phyloP scores from a whole-genome alignment of 1,140 invertebrate genomes.

The Bactericera cockerelli region DNA sequence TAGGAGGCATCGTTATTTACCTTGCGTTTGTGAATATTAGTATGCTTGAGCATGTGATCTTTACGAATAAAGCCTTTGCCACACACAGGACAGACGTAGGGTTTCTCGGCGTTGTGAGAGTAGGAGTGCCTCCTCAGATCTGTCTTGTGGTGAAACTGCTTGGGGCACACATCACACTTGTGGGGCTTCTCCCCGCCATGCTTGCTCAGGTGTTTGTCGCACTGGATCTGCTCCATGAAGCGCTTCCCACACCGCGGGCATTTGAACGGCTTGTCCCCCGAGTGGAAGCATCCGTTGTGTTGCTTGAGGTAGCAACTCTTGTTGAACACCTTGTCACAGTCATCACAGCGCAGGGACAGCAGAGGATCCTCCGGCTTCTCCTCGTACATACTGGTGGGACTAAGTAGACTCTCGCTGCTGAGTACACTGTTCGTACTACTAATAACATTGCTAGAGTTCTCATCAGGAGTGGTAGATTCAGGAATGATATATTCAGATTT shows the following conservation, averaged over 20 bases:
- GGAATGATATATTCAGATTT: background rate
- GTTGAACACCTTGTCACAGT: constrained; percentile 71
- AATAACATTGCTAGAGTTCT: background rate
- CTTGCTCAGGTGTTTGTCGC: constrained; percentile 53
- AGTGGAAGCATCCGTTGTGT: constrained; percentile 78
- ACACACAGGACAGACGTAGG: constrained; percentile 63
- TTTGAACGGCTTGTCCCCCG: constrained; percentile 69
- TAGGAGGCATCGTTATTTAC: too few species aligned
- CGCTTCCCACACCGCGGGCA: constrained; percentile 70
- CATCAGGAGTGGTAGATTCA: background rate
- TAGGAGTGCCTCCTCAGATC: constrained; percentile 68
- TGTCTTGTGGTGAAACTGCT: constrained; percentile 82
- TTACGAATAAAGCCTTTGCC: constrained; percentile 79
- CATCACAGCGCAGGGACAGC: constrained; percentile 44
- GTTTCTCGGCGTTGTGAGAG: constrained; percentile 60
- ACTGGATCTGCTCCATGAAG: constrained; percentile 47
- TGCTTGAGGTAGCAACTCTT: constrained; percentile 76
- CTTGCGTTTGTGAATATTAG: constrained; percentile 57
- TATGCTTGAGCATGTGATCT: constrained; percentile 89
- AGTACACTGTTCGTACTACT: background rate
- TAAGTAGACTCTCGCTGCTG: background rate
- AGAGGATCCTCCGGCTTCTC: background rate
- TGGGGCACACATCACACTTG: constrained; percentile 73
- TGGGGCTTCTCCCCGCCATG: constrained; percentile 74
- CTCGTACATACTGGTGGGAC: background rate